These are phyloP conservation scores for Monarcha castaneiventris DNA, from an alignment of 2,113 vertebrate species.

Conservation along the genomic window DNA sequence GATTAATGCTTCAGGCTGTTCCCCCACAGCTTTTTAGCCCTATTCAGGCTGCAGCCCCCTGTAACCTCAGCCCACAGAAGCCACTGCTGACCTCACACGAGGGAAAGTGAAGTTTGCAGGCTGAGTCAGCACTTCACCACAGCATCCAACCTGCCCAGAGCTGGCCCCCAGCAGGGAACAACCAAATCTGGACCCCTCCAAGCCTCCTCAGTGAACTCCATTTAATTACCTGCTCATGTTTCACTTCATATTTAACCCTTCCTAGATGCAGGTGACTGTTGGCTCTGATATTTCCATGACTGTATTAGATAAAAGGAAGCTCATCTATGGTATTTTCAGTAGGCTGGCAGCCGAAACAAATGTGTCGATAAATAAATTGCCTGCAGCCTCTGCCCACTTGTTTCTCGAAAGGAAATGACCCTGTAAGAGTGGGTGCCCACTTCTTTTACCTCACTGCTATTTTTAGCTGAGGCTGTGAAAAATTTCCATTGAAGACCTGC, in stretches of 20 bases:
- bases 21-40: background rate
- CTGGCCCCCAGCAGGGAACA: background rate
- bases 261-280: background rate
- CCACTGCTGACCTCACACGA: background rate
- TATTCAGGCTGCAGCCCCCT: background rate
- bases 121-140: background rate
- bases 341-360: background rate
- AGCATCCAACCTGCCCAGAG: background rate
- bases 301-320: background rate
- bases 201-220: background rate
- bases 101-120: constrained; percentile 48
- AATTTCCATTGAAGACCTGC: constrained; percentile 83
- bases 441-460: constrained; percentile 73
- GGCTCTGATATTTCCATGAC: background rate
- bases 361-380: constrained; percentile 3
- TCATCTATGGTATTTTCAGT: background rate
- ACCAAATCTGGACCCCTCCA: background rate
- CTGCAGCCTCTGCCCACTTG: background rate
- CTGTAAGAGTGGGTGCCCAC: constrained; percentile 30
- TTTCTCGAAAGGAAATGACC: constrained; percentile 57
- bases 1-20: background rate
- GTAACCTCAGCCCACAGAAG: constrained; percentile 27
- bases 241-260: background rate
- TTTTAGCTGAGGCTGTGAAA: constrained; percentile 79
- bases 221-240: background rate